Percentiles rank a stretch among this genome's conserved stretches.
These are phyloP conservation scores for Pantelozetes paolii DNA, from an alignment of 2,888 invertebrate species.

Conservation along the genomic window DNA sequence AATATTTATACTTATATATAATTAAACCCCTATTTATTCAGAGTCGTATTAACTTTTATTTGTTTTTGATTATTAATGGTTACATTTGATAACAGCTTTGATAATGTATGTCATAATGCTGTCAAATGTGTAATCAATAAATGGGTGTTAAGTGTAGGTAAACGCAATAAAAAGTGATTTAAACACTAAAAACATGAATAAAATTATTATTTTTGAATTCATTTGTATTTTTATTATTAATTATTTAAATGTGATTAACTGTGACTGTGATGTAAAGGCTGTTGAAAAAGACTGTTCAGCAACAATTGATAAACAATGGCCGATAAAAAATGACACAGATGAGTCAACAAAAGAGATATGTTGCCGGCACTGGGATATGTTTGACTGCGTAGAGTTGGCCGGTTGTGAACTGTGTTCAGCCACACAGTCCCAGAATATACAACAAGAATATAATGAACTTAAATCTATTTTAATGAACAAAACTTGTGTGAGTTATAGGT, in stretches of 20 bases:
- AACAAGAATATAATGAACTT: not conserved
- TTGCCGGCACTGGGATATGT: slow-evolving; percentile 10
- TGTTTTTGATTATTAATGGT: too few species aligned
- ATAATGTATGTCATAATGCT: too few species aligned
- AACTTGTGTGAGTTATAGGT: not conserved
- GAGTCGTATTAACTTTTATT: too few species aligned
- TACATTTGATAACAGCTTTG: too few species aligned
- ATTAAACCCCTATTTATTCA: too few species aligned
- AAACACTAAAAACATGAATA: not conserved
- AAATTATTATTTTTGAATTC: not conserved
- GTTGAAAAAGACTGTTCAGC: not conserved
- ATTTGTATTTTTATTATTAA: not conserved
- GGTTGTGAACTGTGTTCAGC: not conserved
- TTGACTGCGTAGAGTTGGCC: slow-evolving; percentile 1
- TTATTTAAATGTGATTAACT: not conserved
- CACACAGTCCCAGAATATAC: not conserved
- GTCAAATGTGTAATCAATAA: too few species aligned
- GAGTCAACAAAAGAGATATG: not conserved
- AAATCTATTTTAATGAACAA: not conserved
- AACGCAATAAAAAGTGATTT: not conserved
- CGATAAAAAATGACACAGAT: not conserved
- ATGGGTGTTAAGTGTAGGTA: not conserved
- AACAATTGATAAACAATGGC: not conserved
- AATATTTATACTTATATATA: too few species aligned
- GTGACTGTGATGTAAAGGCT: not conserved